A percentile compares a stretch with the other conserved stretches of the same genome.
Evolutionary conservation across 2,797 vertebrate genomes (phyloP).

Genomic region (Danio albolineatus): DNA sequence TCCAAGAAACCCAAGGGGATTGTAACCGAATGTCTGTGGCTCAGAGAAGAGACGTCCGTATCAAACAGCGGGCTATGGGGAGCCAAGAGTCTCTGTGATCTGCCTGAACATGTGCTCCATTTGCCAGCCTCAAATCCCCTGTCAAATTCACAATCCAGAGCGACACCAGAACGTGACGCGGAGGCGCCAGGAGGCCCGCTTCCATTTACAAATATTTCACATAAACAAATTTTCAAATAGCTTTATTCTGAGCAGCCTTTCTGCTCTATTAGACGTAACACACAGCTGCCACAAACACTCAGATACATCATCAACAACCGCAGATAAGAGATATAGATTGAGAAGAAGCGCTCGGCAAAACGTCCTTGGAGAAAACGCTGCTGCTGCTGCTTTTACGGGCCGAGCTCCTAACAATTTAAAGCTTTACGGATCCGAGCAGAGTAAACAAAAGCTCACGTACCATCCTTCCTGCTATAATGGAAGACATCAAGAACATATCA

Average conservation of each 20-base stretch:
- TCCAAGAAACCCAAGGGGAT: constrained; percentile 49
- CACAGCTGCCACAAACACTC: constrained; percentile 99
- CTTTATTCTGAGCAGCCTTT: constrained; percentile 99
- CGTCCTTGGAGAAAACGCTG: constrained; percentile 46
- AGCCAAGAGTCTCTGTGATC: constrained; percentile 72
- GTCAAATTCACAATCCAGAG: constrained; percentile 90
- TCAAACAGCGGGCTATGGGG: constrained; percentile 42
- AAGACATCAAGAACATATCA: constrained; percentile 32
- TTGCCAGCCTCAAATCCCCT: constrained; percentile 89
- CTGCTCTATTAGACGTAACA: constrained; percentile 99
- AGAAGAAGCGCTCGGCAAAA: constrained; percentile 72
- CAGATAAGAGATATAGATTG: constrained; percentile 70
- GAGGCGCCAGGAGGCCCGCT: constrained; percentile 89
- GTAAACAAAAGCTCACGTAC: constrained; percentile 54
- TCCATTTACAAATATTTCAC: constrained; percentile 98
- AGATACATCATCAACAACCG: constrained; percentile 99
- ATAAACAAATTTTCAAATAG: constrained; percentile 99
- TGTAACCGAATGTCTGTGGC: constrained; percentile 58
- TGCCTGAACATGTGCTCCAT: constrained; percentile 81
- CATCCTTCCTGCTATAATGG: constrained; percentile 45
- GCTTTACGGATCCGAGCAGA: constrained; percentile 44
- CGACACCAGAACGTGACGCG: constrained; percentile 87
- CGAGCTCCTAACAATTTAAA: constrained; percentile 42
- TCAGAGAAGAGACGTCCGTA: constrained; percentile 63
- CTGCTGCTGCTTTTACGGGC: constrained; percentile 34